phyloP scores from a whole-genome alignment of 2,888 invertebrate genomes.

The Aleiodes alternator region DNA sequence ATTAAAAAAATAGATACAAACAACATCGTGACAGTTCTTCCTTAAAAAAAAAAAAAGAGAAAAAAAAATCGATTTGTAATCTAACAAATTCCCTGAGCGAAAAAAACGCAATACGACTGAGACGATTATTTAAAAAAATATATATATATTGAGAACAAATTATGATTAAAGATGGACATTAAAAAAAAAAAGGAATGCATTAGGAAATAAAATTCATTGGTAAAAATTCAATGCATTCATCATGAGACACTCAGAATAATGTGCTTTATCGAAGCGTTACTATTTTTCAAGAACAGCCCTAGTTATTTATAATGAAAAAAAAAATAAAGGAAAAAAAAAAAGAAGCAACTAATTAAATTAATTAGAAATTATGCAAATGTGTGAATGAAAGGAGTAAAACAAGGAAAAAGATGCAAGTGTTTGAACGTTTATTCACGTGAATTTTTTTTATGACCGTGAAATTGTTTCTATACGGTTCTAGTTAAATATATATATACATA shows the following conservation, averaged over 20 bases:
- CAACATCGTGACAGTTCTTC: conserved; percentile 4
- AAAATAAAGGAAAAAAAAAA: conserved; percentile 32
- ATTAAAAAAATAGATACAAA: conserved; percentile 16
- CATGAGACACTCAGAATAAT: conserved; percentile 47
- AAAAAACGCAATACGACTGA: conserved; percentile 7
- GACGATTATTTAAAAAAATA: conserved; percentile 9
- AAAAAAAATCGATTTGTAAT: conserved; percentile 3
- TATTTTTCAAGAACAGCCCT: conserved; percentile 66
- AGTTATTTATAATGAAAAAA: conserved; percentile 65
- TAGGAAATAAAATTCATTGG: conserved; percentile 45
- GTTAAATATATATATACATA: conserved; percentile 31
- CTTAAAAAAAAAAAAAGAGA: background rate
- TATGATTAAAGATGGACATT: conserved; percentile 27
- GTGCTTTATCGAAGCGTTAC: conserved; percentile 62
- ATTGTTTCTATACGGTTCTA: conserved; percentile 22
- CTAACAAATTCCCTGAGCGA: conserved; percentile 1
- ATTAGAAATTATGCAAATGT: conserved; percentile 37
- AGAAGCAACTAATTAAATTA: conserved; percentile 22
- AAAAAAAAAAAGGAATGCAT: conserved; percentile 35
- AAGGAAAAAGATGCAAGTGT: conserved; percentile 14
- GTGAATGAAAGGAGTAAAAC: conserved; percentile 43
- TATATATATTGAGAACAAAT: conserved; percentile 1
- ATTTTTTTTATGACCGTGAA: conserved; percentile 24
- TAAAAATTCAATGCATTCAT: conserved; percentile 38
- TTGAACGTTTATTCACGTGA: conserved; percentile 22